These are phyloP conservation scores for Eleutherodactylus coqui DNA, from an alignment of 2,797 vertebrate genomes.

Conservation along the genomic window DNA sequence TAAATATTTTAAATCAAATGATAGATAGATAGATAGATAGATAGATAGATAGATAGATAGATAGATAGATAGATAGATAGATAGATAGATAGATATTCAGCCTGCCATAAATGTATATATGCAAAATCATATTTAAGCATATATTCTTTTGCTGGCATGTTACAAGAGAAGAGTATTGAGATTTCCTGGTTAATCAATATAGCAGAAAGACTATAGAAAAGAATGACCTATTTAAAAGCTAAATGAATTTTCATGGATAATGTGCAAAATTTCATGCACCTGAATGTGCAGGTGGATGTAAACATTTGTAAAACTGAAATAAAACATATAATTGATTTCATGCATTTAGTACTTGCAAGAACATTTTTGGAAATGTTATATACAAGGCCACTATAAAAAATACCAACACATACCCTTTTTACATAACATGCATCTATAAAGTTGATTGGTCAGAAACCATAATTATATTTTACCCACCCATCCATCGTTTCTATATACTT, in stretches of 20 bases:
- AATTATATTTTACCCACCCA: not conserved
- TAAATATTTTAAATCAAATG: not conserved
- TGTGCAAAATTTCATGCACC: not conserved
- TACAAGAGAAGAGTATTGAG: not conserved
- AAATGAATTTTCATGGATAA: not conserved
- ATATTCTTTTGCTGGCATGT: not conserved
- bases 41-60: constrained; percentile 30
- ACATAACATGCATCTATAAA: not conserved
- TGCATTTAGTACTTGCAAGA: not conserved
- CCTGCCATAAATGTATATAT: not conserved
- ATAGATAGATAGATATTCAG: too few species aligned
- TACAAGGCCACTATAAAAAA: not conserved
- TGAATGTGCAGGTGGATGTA: not conserved
- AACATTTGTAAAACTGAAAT: not conserved
- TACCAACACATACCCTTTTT: not conserved
- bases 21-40: constrained; percentile 15
- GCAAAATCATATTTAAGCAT: not conserved
- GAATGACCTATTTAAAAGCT: not conserved
- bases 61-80: constrained; percentile 1
- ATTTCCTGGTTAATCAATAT: not conserved
- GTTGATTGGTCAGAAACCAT: not conserved
- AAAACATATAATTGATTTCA: not conserved
- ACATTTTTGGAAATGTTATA: not conserved
- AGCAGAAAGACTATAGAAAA: not conserved
- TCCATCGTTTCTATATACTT: not conserved